Evolutionary conservation across 2,797 vertebrate genomes (phyloP), one percentile per base, ranked within the genome.

Genomic region (Caiman crocodilus): DNA sequence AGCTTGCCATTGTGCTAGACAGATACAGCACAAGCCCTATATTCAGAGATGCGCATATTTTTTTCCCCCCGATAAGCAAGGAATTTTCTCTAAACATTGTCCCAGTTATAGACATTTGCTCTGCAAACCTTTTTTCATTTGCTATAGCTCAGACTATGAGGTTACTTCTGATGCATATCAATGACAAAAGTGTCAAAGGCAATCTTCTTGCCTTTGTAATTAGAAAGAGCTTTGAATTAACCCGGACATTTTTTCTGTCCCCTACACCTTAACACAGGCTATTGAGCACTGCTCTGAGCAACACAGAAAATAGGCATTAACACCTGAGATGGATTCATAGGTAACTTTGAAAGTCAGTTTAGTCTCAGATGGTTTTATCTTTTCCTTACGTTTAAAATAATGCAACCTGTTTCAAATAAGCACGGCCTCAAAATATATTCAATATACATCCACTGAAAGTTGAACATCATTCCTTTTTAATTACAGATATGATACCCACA

Each of bases 121-220:
- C 1, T 32, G 6, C 0, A 0, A 88, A 63, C 77, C 50, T 42
- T 6, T 55, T 75, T n/a, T 57, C 26, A 42, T 42, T 61, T 61
- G 7, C 1, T 12, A 67, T 4, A 71, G 3, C 15, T 82, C 82
- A 12, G 65, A 3, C 8, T 17, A 30, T 10, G 35, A 85, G 10
- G 5, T 79, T 76, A 81, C 78, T 12, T 64, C 60, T 67, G 11
- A 23, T 64, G 28, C 91, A 77, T 18, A 58, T 1, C 5, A 32
- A 76, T 30, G 7, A 82, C 21, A 32, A 20, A 20, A 50, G 17
- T 9, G 87, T 23, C 2, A 14, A 2, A 82, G 20, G 7, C 12
- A 0, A 3, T 30, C 23, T 77, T 67, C 60, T 30, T 78, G 2
- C 2, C 63, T 85, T 80, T 63, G 58, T 1, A 25, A 30, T 86